These are phyloP conservation scores for Dallia pectoralis DNA, from an alignment of 2,797 vertebrate species.

Conservation along the genomic window DNA sequence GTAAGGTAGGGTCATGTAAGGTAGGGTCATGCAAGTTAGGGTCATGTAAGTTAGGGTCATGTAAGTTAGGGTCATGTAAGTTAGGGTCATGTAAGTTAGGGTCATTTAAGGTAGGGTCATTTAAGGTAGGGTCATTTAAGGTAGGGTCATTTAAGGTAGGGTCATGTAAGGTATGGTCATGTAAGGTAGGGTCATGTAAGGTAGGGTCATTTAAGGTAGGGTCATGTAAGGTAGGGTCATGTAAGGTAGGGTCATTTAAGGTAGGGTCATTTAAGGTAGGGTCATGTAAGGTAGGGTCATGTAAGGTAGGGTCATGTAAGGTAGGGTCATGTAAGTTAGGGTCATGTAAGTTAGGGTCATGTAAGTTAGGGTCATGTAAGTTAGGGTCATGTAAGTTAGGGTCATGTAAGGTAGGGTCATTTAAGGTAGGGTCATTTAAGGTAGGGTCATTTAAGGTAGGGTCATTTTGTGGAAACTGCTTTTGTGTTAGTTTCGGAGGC, in stretches of 20 bases:
- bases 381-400: conserved; percentile 43
- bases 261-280: conserved; percentile 38
- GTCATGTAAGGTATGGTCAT: conserved; percentile 42
- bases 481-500: conserved; percentile 51
- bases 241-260: conserved; percentile 36
- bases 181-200: conserved; percentile 36
- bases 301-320: conserved; percentile 36
- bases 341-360: conserved; percentile 42
- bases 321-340: conserved; percentile 39
- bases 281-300: conserved; percentile 42
- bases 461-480: conserved; percentile 26
- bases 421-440: conserved; percentile 36
- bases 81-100: conserved; percentile 38
- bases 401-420: conserved; percentile 39
- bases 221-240: conserved; percentile 42
- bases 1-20: conserved; percentile 36
- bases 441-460: conserved; percentile 39
- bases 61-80: conserved; percentile 36
- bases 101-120: conserved; percentile 41
- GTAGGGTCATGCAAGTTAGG: conserved; percentile 43
- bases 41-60: conserved; percentile 39
- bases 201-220: conserved; percentile 38
- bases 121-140: conserved; percentile 36
- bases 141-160: conserved; percentile 38
- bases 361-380: conserved; percentile 36